These are phyloP conservation scores for Parauchenoglanis punctatus DNA, from an alignment of 2,797 vertebrate species.

Conservation along the genomic window DNA sequence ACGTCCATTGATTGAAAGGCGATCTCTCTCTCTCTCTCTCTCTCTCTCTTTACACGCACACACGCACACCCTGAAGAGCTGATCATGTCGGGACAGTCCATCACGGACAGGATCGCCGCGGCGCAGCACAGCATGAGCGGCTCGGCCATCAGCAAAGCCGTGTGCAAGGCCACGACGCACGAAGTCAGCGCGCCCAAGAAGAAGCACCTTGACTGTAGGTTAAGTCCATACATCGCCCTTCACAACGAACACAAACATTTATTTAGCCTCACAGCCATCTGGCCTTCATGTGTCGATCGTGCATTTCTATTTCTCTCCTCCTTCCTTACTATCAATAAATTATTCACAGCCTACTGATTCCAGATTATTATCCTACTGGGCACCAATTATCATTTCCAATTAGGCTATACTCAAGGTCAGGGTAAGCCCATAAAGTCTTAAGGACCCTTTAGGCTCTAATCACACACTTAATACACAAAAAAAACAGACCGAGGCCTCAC, in stretches of 20 bases:
- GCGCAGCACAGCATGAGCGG: constrained; percentile 95
- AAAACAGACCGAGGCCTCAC: neutral
- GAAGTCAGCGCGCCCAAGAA: constrained; percentile 90
- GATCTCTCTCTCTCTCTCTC: constrained; percentile 4
- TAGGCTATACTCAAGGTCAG: constrained; percentile 54
- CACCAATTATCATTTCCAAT: constrained; percentile 48
- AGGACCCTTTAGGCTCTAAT: neutral
- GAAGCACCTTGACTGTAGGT: constrained; percentile 93
- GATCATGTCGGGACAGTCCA: constrained; percentile 88
- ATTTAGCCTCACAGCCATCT: constrained; percentile 16
- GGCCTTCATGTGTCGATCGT: neutral
- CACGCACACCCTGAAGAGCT: constrained; percentile 5
- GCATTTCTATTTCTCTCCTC: neutral
- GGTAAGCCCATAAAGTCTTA: constrained; percentile 15
- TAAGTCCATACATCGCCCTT: constrained; percentile 43
- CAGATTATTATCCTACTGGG: neutral
- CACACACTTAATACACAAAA: constrained; percentile 10
- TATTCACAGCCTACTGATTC: constrained; percentile 28
- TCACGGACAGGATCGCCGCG: constrained; percentile 90
- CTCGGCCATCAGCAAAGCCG: constrained; percentile 86
- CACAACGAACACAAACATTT: constrained; percentile 37
- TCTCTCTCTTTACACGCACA: constrained; percentile 10
- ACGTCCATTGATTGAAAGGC: constrained; percentile 42
- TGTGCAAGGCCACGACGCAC: constrained; percentile 89
- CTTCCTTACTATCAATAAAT: neutral